Percentiles rank a stretch among this genome's conserved stretches.
These are phyloP conservation scores for Eucera pruinosa DNA, from an alignment of 2,888 invertebrate species.

Conservation along the genomic window DNA sequence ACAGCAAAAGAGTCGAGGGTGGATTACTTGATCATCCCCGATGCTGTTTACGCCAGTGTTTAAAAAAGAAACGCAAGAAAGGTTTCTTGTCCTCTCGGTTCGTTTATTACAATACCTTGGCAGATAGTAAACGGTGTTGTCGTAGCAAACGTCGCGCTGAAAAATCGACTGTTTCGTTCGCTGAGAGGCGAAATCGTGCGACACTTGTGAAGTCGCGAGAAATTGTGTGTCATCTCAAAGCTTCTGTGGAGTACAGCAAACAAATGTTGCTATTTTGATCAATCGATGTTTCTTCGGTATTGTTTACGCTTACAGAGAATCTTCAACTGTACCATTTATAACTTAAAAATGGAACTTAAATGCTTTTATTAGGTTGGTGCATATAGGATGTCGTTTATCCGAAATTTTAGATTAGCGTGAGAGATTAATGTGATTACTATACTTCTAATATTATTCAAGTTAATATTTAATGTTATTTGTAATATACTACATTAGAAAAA, in stretches of 20 bases:
- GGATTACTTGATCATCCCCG: conserved; percentile 9
- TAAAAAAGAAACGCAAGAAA: conserved; percentile 1
- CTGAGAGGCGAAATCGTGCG: neutral
- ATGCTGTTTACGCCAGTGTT: conserved; percentile 12
- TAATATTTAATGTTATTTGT: too few species aligned
- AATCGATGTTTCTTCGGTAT: too few species aligned
- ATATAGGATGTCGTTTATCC: too few species aligned
- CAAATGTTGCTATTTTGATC: too few species aligned
- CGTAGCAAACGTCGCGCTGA: conserved; percentile 43
- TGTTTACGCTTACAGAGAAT: too few species aligned
- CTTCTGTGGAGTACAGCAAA: neutral
- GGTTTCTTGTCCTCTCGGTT: conserved; percentile 33
- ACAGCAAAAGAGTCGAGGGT: neutral
- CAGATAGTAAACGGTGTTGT: conserved; percentile 21
- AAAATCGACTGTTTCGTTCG: conserved; percentile 57
- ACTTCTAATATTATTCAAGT: too few species aligned
- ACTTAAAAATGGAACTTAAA: too few species aligned
- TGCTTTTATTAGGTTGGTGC: too few species aligned
- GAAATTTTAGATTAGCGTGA: too few species aligned
- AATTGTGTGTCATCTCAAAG: conserved; percentile 16
- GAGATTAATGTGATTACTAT: too few species aligned
- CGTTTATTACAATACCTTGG: conserved; percentile 42
- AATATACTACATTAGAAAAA: too few species aligned
- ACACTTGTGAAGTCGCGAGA: neutral
- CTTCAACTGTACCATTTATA: too few species aligned